phyloP scores from a whole-genome alignment of 35 echinoderm and acorn worm species.

The Lytechinus pictus region DNA sequence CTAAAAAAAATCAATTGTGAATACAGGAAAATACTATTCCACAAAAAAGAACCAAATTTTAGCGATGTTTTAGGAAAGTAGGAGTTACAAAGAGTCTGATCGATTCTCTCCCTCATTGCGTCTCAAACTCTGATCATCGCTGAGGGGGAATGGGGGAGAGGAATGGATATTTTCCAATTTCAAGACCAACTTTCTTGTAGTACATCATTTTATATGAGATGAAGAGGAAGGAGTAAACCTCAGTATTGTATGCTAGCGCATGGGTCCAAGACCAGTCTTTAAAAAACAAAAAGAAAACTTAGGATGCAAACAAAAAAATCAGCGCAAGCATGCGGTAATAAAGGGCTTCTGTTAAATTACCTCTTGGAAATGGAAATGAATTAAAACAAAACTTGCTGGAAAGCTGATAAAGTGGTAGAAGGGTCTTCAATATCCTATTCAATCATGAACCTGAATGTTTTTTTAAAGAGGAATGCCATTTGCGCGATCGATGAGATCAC shows the following conservation, averaged over 20 bases:
- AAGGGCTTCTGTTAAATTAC: not conserved
- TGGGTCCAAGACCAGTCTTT: conserved; percentile 34
- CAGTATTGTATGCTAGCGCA: conserved; percentile 36
- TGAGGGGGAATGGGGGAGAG: not conserved
- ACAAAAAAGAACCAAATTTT: conserved; percentile 15
- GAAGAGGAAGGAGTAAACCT: not conserved
- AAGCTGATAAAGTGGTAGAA: not conserved
- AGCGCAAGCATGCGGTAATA: conserved; percentile 29
- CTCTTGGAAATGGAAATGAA: not conserved
- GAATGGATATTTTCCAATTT: not conserved
- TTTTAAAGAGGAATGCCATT: not conserved
- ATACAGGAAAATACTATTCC: conserved; percentile 44
- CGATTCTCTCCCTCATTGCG: not conserved
- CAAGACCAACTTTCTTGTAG: not conserved
- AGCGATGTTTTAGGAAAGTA: conserved; percentile 12
- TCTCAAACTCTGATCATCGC: not conserved
- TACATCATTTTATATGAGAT: conserved; percentile 6
- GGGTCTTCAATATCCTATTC: not conserved
- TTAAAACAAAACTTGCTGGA: not conserved
- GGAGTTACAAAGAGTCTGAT: conserved; percentile 2
- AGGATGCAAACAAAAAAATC: conserved; percentile 36
- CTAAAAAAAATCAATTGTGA: not conserved
- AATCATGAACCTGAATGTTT: not conserved
- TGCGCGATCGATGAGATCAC: not conserved
- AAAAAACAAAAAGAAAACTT: conserved; percentile 42